Evolutionary conservation across 2,888 invertebrate genomes (phyloP).

Genomic region (Machimus rusticus): DNA sequence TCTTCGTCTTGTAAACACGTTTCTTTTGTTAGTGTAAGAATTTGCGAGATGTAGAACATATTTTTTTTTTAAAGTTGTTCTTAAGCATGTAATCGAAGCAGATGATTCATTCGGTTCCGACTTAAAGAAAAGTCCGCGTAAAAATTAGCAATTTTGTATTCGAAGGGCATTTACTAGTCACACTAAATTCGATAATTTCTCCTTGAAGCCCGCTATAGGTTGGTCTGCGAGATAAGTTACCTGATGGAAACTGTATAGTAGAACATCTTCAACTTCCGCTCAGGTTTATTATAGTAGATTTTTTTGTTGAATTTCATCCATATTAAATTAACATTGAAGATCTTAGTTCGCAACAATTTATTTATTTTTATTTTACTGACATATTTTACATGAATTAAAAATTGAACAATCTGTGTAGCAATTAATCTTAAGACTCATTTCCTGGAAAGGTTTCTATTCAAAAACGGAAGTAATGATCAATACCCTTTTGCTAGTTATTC

Average conservation of each 20-base stretch:
- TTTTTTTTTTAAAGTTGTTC: neutral
- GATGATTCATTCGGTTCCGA: neutral
- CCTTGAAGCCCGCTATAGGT: neutral
- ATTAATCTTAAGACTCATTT: too few relatives aligned
- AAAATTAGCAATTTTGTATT: neutral
- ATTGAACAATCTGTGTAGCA: too few relatives aligned
- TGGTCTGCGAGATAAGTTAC: neutral
- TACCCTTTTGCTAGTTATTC: too few relatives aligned
- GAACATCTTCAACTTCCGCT: neutral
- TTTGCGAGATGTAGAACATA: too few relatives aligned
- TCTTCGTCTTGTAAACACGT: neutral
- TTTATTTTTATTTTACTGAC: too few relatives aligned
- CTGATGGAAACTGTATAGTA: neutral
- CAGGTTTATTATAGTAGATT: neutral
- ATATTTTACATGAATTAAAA: too few relatives aligned
- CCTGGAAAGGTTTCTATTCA: too few relatives aligned
- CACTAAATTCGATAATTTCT: neutral
- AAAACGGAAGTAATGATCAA: too few relatives aligned
- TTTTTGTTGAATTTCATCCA: neutral
- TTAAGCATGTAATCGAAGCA: neutral
- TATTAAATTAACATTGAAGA: neutral
- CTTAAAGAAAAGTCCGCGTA: neutral
- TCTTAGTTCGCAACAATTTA: neutral
- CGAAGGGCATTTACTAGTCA: neutral
- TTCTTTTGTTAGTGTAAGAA: neutral